Percentiles rank a stretch among this genome's conserved stretches.
Evolutionary conservation across 2,113 vertebrate species (phyloP).

Genomic region (Rhinogobius similis): DNA sequence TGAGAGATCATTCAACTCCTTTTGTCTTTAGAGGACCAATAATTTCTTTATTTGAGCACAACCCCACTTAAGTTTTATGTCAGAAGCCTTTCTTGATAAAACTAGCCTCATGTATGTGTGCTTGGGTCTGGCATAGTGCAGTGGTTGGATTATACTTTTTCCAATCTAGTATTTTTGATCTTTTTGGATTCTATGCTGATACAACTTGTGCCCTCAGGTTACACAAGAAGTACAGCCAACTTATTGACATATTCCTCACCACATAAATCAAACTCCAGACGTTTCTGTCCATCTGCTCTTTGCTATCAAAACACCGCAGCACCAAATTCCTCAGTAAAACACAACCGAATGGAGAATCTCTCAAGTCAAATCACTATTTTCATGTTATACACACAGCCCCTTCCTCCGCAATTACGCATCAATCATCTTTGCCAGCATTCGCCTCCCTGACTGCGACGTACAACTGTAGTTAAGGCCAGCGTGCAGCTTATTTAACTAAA

Average conservation of each 20-base stretch:
- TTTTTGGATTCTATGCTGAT: no score
- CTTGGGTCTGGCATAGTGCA: no score
- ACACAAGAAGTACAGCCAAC: not conserved
- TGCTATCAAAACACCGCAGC: constrained; percentile 17
- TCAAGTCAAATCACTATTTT: constrained; percentile 40
- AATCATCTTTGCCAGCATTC: constrained; percentile 36
- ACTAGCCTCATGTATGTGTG: not conserved
- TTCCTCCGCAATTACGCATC: constrained; percentile 47
- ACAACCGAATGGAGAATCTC: constrained; percentile 40
- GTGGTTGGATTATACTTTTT: no score
- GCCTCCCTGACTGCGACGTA: constrained; percentile 36
- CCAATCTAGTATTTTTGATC: no score
- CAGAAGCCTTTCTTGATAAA: not conserved
- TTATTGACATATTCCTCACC: not conserved
- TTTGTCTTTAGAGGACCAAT: no score
- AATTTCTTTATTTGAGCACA: not conserved
- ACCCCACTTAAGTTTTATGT: not conserved
- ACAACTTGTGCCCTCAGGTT: not conserved
- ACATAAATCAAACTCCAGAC: not conserved
- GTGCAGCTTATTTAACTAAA: constrained; percentile 66
- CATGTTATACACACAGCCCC: constrained; percentile 26
- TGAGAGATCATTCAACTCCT: no score
- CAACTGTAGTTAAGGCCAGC: constrained; percentile 39
- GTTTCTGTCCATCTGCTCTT: constrained; percentile 8
- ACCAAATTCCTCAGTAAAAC: constrained; percentile 35